Evolutionary conservation across 2,797 vertebrate species (phyloP).

Genomic region (Fratercula arctica): DNA sequence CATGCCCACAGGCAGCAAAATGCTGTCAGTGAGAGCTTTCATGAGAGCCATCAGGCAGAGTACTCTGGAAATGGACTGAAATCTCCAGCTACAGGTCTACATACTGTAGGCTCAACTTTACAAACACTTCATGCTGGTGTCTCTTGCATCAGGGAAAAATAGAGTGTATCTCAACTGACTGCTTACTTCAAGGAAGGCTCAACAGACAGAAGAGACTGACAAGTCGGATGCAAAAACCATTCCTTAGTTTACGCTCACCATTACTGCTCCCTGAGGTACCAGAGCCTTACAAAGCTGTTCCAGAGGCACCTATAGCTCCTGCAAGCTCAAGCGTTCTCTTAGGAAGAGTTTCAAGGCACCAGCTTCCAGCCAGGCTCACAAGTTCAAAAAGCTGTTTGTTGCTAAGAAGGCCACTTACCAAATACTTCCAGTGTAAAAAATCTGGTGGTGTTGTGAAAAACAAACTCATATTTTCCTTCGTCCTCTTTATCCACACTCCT

Average conservation of each 20-base stretch:
- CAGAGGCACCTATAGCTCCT: background rate
- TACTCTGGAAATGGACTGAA: background rate
- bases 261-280: background rate
- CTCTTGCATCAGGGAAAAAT: background rate
- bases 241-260: background rate
- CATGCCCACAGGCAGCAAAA: background rate
- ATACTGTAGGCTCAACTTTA: background rate
- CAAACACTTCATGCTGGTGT: background rate
- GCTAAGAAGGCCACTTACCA: slow-evolving; percentile 51
- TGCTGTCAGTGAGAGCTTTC: background rate
- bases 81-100: background rate
- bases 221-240: accelerated
- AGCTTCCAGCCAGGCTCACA: background rate
- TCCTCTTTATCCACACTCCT: slow-evolving; percentile 33
- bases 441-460: background rate
- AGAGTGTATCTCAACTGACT: background rate
- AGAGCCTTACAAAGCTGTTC: background rate
- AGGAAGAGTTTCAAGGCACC: background rate
- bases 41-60: background rate
- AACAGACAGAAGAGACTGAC: background rate
- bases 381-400: background rate
- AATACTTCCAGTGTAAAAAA: slow-evolving; percentile 23
- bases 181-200: background rate
- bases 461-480: slow-evolving; percentile 17
- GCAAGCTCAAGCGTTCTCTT: background rate